phyloP scores from a whole-genome alignment of 2,797 vertebrate species.

The Onychomys torridus region DNA sequence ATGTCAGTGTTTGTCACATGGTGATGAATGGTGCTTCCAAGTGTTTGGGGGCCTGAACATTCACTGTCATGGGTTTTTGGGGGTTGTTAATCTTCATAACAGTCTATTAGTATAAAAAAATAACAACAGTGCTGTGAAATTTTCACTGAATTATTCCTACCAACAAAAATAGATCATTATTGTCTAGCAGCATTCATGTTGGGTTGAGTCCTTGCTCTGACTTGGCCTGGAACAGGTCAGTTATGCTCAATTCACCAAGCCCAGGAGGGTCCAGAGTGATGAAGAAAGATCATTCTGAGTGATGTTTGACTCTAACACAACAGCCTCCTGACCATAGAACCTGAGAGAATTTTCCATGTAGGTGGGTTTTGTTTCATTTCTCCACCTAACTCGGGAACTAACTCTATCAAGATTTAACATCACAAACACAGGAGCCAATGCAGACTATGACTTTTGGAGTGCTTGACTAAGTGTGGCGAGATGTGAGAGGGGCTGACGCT shows the following conservation, averaged over 20 bases:
- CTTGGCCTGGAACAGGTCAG: background rate
- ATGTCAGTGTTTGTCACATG: background rate
- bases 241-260: background rate
- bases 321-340: background rate
- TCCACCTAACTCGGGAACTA: background rate
- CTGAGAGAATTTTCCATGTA: background rate
- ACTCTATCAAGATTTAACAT: background rate
- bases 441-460: background rate
- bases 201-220: background rate
- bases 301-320: background rate
- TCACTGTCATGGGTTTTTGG: background rate
- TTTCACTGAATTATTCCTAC: background rate
- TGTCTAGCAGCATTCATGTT: background rate
- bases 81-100: background rate
- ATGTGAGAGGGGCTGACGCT: background rate
- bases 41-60: background rate
- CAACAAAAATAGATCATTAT: background rate
- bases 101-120: conserved; percentile 8
- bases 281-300: background rate
- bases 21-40: background rate
- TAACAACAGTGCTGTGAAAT: background rate
- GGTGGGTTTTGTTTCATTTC: conserved; percentile 10
- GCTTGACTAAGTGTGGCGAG: background rate
- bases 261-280: background rate
- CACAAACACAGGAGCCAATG: background rate